phyloP scores from a whole-genome alignment of 35 echinoderm and acorn worm genomes.

The Apostichopus californicus region DNA sequence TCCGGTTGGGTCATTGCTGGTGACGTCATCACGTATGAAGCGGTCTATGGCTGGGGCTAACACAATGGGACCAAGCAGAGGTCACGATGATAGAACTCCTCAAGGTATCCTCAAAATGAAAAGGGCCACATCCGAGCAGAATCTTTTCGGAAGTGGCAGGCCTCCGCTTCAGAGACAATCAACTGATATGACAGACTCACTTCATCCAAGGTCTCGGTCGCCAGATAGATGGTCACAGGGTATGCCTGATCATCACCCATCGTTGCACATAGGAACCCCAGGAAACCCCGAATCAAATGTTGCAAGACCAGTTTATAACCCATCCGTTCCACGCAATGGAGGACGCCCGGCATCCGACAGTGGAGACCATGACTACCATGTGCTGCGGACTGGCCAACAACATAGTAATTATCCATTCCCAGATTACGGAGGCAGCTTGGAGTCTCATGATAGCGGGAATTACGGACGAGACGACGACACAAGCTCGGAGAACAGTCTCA shows the following conservation, averaged over 20 bases:
- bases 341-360: neutral
- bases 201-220: neutral
- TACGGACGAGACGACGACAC: conserved; percentile 3
- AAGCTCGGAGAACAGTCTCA: conserved; percentile 33
- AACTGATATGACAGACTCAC: neutral
- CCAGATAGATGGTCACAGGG: conserved; percentile 50
- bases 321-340: neutral
- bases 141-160: neutral
- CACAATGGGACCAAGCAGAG: neutral
- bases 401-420: conserved; percentile 59
- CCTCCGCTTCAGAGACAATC: neutral
- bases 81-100: neutral
- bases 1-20: conserved; percentile 64
- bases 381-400: conserved; percentile 25
- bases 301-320: conserved; percentile 1
- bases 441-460: neutral
- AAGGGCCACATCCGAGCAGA: conserved; percentile 23
- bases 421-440: conserved; percentile 60
- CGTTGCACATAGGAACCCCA: neutral
- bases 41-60: neutral
- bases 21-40: conserved; percentile 39
- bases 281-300: neutral
- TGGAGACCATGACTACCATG: conserved; percentile 23
- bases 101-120: neutral
- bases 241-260: neutral